Evolutionary conservation across 2,113 vertebrate species (phyloP).

Genomic region (Cariama cristata): DNA sequence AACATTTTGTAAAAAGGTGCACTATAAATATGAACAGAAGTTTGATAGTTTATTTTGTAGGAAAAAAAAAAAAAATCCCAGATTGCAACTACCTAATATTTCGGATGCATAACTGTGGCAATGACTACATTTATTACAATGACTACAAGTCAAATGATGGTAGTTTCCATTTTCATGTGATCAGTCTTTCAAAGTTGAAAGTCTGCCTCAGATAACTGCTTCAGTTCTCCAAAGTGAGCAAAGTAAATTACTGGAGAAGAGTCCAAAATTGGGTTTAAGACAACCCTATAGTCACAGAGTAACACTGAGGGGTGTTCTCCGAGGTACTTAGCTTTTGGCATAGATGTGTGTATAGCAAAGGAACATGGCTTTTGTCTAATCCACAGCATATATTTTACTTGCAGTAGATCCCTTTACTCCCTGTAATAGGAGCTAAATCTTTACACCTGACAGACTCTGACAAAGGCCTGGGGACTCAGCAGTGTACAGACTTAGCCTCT

Average conservation of each 20-base stretch:
- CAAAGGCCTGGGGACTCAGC: not conserved
- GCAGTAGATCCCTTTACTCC: slow-evolving; percentile 47
- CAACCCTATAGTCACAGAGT: not conserved
- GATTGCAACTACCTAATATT: not conserved
- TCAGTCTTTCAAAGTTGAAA: not conserved
- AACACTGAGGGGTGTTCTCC: not conserved
- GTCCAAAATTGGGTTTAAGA: not conserved
- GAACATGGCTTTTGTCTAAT: slow-evolving; percentile 41
- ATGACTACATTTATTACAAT: not conserved
- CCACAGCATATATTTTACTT: slow-evolving; percentile 48
- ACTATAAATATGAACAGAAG: not conserved
- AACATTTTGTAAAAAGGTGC: not conserved
- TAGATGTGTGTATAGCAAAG: not conserved
- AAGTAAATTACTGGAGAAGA: not conserved
- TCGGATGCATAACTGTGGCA: not conserved
- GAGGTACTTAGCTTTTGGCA: slow-evolving; percentile 42
- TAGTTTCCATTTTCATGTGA: slow-evolving; percentile 18
- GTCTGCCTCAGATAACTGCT: not conserved
- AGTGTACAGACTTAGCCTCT: not conserved
- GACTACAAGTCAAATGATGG: not conserved
- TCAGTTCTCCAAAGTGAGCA: not conserved
- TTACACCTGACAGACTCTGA: slow-evolving; percentile 47
- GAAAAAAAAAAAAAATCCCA: not conserved
- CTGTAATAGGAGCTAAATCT: slow-evolving; percentile 64
- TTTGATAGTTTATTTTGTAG: not conserved